Evolutionary conservation across 2,113 vertebrate genomes (phyloP).

Genomic region (Polypterus senegalus): DNA sequence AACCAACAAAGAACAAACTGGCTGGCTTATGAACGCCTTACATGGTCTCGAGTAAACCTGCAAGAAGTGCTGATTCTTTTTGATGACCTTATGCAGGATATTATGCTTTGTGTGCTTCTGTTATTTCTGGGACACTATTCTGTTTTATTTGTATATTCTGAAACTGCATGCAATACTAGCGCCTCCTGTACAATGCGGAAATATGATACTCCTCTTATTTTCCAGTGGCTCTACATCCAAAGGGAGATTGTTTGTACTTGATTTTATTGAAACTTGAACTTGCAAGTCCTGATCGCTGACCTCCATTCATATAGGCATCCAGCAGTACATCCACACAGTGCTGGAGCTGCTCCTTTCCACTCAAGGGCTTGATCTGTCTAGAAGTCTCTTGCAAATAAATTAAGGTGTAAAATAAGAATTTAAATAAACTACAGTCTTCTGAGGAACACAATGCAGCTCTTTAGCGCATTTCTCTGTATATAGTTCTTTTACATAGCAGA

Average conservation of each 20-base stretch:
- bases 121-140: conserved; percentile 52
- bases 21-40: conserved; percentile 98
- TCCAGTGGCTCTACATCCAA: conserved; percentile 44
- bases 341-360: too few species aligned
- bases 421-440: too few species aligned
- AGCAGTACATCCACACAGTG: too few species aligned
- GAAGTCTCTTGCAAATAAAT: too few species aligned
- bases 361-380: too few species aligned
- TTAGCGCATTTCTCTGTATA: conserved; percentile 39
- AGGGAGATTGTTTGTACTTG: conserved; percentile 40
- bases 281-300: too few species aligned
- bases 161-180: conserved; percentile 63
- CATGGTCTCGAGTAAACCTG: conserved; percentile 78
- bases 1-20: conserved; percentile 71
- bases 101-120: conserved; percentile 87
- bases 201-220: conserved; percentile 33
- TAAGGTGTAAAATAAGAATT: too few species aligned
- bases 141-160: conserved; percentile 52
- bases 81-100: conserved; percentile 79
- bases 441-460: conserved; percentile 18
- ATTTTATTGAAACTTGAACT: conserved; percentile 33
- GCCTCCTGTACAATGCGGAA: conserved; percentile 53
- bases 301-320: too few species aligned
- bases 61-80: conserved; percentile 56
- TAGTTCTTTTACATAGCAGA: conserved; percentile 61